These are phyloP conservation scores for Melanargia galathea DNA, from an alignment of 2,888 invertebrate species.

Conservation along the genomic window DNA sequence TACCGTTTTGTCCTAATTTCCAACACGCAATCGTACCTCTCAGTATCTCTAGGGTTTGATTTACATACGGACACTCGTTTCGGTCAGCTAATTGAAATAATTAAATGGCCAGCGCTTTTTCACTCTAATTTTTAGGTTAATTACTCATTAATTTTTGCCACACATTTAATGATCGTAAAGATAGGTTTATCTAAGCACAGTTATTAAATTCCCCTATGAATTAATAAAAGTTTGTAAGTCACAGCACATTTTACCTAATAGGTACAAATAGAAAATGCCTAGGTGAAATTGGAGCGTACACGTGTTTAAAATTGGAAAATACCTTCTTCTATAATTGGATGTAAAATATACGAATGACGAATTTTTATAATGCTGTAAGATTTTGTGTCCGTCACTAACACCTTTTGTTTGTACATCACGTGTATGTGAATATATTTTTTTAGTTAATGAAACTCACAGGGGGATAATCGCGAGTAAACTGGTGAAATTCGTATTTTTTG, in stretches of 20 bases:
- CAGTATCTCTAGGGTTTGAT: constrained; percentile 7
- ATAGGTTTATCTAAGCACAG: neutral
- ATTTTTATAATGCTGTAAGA: constrained; percentile 69
- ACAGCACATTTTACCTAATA: neutral
- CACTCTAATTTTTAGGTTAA: neutral
- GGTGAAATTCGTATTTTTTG: constrained; percentile 22
- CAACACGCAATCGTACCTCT: constrained; percentile 17
- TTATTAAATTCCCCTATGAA: neutral
- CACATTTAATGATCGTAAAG: too few species aligned
- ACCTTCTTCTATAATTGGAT: constrained; percentile 66
- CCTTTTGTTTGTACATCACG: constrained; percentile 62
- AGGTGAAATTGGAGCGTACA: neutral
- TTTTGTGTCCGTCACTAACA: constrained; percentile 62
- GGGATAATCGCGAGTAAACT: constrained; percentile 24
- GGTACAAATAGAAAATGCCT: neutral
- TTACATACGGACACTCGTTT: constrained; percentile 10
- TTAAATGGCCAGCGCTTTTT: neutral
- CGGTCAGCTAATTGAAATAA: constrained; percentile 12
- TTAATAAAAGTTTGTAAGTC: neutral
- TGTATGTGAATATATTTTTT: constrained; percentile 31
- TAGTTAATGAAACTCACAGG: constrained; percentile 38
- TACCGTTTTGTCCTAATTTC: constrained; percentile 16
- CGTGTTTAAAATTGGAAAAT: constrained; percentile 19
- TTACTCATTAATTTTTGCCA: neutral
- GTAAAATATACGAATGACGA: constrained; percentile 65